phyloP scores from a whole-genome alignment of 2,797 vertebrate species.

The Manis javanica region DNA sequence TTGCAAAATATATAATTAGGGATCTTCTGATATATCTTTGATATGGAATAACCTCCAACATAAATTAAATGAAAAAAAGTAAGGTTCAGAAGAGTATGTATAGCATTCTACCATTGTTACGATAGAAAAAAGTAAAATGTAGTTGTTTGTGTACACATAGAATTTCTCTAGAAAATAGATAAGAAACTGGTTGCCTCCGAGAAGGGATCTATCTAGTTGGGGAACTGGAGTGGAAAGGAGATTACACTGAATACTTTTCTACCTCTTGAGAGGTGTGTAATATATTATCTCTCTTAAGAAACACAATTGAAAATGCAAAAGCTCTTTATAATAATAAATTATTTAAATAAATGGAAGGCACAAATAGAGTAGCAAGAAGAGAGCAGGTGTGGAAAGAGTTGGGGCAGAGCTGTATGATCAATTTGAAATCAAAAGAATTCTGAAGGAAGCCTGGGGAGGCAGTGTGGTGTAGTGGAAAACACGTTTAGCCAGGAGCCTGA shows the following conservation, averaged over 20 bases:
- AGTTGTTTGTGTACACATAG: too few species aligned
- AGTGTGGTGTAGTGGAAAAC: not conserved
- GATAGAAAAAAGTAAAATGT: too few species aligned
- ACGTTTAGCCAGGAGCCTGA: not conserved
- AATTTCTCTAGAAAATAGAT: too few species aligned
- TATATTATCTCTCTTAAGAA: not conserved
- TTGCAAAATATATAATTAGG: not conserved
- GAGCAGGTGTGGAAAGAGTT: not conserved
- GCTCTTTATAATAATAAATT: not conserved
- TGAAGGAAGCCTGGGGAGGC: not conserved
- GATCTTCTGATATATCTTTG: not conserved
- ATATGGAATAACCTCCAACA: not conserved
- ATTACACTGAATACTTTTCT: not conserved
- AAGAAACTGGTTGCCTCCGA: not conserved
- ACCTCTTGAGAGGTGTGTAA: not conserved
- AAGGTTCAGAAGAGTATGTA: too few species aligned
- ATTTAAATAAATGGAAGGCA: not conserved
- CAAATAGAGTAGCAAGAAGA: not conserved
- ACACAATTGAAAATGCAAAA: not conserved
- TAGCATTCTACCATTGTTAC: too few species aligned
- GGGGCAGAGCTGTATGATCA: not conserved
- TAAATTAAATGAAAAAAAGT: not conserved
- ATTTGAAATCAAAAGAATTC: not conserved
- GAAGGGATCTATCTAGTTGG: not conserved
- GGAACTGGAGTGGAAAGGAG: not conserved